Evolutionary conservation across 2,888 invertebrate genomes (phyloP), one percentile per base, ranked within the genome.

Genomic region (Gnatocerus cornutus): DNA sequence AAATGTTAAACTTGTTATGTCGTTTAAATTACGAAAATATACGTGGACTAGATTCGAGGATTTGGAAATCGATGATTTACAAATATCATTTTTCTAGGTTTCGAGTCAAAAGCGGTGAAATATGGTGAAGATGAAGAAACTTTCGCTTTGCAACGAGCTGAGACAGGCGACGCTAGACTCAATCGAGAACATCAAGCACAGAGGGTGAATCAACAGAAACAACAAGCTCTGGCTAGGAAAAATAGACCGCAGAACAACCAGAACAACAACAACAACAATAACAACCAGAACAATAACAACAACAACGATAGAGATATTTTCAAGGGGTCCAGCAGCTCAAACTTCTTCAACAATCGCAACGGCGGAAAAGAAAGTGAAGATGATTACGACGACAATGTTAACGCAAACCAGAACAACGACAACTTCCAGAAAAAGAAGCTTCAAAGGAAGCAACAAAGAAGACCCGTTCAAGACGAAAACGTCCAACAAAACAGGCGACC

Each of bases 131-230:
- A 92, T 73, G 93, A 93, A 84, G 87, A 90, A 72, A 90, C 92
- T 52, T 92, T 90, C 82, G 89, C 90, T 78, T 86, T 93, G 53
- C 93, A 93, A 84, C 88, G 91, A 29, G 92, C 92, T 10, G 93
- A 93, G 85, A 85, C 91, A 83, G 85, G 92, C 86, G 87, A 87
- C 71, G 81, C 83, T 1, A 77, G 86, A 45, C 77, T 85, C 9
- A 86, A 82, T 71, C 75, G 81, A 46, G 83, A 85, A 73, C 82
- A 85, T 70, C 83, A 85, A 77, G 73, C 80, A 4, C 78, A 83
- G 59, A 75, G 82, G 0, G 80, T 84, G n/a, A 84, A 87, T 71
- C 84, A 86, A 77, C 82, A 84, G 72, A 81, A 81, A 53, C 82
- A 84, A 53, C 72, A 70, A 14, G 69, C 21, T 21, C 21, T 4